Evolutionary conservation across 2,888 invertebrate species (phyloP).

Genomic region (Villa cingulata): DNA sequence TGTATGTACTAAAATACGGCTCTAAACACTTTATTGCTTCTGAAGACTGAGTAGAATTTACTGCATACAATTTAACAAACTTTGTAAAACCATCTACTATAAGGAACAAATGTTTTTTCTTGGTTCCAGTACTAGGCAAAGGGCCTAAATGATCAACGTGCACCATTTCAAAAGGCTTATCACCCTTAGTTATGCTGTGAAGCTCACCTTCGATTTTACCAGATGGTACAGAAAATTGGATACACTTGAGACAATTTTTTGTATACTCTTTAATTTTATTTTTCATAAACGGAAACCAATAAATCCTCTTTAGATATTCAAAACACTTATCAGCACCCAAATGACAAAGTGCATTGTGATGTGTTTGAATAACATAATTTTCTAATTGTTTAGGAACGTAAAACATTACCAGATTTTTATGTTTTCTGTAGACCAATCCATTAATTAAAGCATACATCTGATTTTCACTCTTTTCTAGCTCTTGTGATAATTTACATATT

Average conservation of each 20-base stretch:
- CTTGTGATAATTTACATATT: conserved; percentile 13
- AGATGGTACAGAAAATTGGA: too few relatives aligned
- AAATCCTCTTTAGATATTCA: conserved; percentile 14
- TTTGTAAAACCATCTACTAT: not conserved
- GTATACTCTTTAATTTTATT: too few relatives aligned
- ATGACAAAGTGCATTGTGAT: conserved; percentile 23
- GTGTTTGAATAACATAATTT: conserved; percentile 13
- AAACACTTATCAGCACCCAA: conserved; percentile 20
- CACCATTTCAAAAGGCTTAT: too few relatives aligned
- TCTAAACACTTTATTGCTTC: not conserved
- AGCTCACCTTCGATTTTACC: too few relatives aligned
- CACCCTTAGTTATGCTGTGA: too few relatives aligned
- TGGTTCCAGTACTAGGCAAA: too few relatives aligned
- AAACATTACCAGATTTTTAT: conserved; percentile 4
- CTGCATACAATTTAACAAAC: not conserved
- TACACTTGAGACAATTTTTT: too few relatives aligned
- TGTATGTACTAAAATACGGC: not conserved
- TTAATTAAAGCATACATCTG: conserved; percentile 7
- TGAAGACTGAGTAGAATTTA: not conserved
- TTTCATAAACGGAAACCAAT: too few relatives aligned
- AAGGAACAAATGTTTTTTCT: too few relatives aligned
- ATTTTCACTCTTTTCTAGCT: conserved; percentile 13
- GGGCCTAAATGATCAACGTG: too few relatives aligned
- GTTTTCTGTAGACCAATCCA: conserved; percentile 10
- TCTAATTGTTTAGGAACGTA: conserved; percentile 17